phyloP scores from a whole-genome alignment of 2,113 vertebrate genomes.

The Cacatua alba region DNA sequence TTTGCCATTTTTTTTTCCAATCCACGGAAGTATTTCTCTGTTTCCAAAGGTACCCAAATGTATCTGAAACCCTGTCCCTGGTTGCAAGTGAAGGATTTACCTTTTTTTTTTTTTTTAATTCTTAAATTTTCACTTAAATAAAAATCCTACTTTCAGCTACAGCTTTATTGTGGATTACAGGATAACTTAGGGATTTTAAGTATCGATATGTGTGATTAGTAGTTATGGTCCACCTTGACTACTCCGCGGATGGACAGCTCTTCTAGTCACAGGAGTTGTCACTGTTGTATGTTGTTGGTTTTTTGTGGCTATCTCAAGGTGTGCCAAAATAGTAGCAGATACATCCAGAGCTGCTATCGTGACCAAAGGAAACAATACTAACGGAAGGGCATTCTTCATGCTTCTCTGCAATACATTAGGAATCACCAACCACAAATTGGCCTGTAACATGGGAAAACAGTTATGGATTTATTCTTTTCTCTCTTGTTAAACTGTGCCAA shows the following conservation, averaged over 20 bases:
- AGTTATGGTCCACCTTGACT: background rate
- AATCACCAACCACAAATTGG: background rate
- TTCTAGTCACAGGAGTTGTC: background rate
- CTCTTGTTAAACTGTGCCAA: background rate
- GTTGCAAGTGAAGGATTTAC: background rate
- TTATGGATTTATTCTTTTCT: background rate
- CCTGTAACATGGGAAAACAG: background rate
- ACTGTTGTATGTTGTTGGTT: background rate
- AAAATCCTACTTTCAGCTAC: background rate
- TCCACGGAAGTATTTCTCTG: background rate
- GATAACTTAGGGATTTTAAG: background rate
- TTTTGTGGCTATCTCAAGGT: background rate
- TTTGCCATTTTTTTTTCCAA: background rate
- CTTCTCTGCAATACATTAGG: background rate
- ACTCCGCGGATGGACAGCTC: background rate
- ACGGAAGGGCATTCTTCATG: background rate
- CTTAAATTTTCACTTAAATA: background rate
- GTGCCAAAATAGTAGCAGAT: background rate
- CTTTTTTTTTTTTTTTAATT: background rate
- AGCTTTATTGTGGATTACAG: background rate
- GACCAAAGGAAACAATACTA: background rate
- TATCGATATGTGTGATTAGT: background rate
- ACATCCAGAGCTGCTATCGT: background rate
- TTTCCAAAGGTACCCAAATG: background rate
- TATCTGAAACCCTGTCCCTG: background rate